These are phyloP conservation scores for Drosophila setosimentum DNA, from an alignment of 2,888 invertebrate genomes.

Conservation along the genomic window DNA sequence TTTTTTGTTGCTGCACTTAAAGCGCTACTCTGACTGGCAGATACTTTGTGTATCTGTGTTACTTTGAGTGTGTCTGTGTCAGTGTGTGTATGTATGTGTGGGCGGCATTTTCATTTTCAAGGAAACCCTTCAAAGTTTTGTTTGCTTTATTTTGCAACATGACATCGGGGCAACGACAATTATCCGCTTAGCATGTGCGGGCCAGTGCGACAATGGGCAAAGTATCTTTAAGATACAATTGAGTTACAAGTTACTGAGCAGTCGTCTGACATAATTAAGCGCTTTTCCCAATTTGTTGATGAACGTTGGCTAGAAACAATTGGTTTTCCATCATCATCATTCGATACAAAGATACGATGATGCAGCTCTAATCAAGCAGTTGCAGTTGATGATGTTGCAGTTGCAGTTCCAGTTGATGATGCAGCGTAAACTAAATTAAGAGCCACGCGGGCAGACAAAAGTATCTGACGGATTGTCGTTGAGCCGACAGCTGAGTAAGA, in stretches of 20 bases:
- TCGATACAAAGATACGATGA: constrained; percentile 29
- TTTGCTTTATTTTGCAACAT: constrained; percentile 72
- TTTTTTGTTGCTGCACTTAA: constrained; percentile 45
- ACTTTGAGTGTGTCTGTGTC: constrained; percentile 14
- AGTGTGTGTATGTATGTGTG: constrained; percentile 25
- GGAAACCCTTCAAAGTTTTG: constrained; percentile 81
- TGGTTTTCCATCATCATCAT: constrained; percentile 57
- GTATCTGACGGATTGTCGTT: constrained; percentile 67
- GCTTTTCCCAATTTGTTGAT: constrained; percentile 68
- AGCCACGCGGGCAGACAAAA: constrained; percentile 32
- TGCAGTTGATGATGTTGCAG: constrained; percentile 27
- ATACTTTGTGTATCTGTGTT: constrained; percentile 42
- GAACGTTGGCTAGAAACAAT: constrained; percentile 61
- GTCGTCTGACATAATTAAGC: constrained; percentile 56
- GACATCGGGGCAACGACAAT: constrained; percentile 62
- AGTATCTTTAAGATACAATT: constrained; percentile 74
- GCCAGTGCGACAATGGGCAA: constrained; percentile 70
- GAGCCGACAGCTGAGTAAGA: constrained; percentile 60
- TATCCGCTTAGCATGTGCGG: constrained; percentile 75
- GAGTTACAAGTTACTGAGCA: constrained; percentile 50
- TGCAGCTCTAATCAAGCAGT: constrained; percentile 37
- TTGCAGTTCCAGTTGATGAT: constrained; percentile 44
- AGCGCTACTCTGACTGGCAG: constrained; percentile 30
- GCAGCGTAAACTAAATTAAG: constrained; percentile 64
- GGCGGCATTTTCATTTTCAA: constrained; percentile 59